phyloP scores from a whole-genome alignment of 2,797 vertebrate genomes.

The Gambelia wislizenii region DNA sequence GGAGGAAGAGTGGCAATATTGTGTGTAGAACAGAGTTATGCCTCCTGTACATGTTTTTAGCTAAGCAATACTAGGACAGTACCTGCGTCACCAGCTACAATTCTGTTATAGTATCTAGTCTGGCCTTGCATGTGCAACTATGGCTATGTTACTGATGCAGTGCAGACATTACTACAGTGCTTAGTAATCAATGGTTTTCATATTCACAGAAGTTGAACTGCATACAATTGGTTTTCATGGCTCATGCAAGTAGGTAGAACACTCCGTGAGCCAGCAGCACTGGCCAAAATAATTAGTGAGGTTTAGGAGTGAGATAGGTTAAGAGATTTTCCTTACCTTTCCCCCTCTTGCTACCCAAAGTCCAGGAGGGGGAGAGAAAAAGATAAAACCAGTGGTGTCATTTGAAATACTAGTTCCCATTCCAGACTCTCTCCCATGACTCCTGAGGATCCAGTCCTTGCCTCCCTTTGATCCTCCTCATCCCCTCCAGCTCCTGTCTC shows the following conservation, averaged over 20 bases:
- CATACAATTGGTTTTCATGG: neutral
- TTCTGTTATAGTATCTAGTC: neutral
- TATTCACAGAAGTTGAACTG: neutral
- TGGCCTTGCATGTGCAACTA: neutral
- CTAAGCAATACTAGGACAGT: neutral
- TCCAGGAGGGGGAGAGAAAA: neutral
- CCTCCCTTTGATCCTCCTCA: too few relatives aligned
- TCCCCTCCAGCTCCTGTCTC: neutral
- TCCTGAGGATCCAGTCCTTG: neutral
- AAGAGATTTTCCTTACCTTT: neutral
- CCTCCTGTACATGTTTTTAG: neutral
- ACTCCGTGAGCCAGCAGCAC: neutral
- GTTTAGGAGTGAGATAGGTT: neutral
- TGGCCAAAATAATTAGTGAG: neutral
- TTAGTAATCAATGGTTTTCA: neutral
- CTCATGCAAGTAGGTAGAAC: neutral
- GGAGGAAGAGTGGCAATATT: neutral
- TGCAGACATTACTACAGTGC: neutral
- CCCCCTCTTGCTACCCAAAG: too few relatives aligned
- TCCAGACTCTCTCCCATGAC: too few relatives aligned
- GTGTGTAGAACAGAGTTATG: too few relatives aligned
- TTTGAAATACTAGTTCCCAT: too few relatives aligned
- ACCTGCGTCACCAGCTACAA: neutral
- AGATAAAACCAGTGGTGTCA: too few relatives aligned
- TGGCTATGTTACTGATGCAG: neutral